Evolutionary conservation across 2,113 vertebrate genomes (phyloP).

Genomic region (Stigmatopora nigra): DNA sequence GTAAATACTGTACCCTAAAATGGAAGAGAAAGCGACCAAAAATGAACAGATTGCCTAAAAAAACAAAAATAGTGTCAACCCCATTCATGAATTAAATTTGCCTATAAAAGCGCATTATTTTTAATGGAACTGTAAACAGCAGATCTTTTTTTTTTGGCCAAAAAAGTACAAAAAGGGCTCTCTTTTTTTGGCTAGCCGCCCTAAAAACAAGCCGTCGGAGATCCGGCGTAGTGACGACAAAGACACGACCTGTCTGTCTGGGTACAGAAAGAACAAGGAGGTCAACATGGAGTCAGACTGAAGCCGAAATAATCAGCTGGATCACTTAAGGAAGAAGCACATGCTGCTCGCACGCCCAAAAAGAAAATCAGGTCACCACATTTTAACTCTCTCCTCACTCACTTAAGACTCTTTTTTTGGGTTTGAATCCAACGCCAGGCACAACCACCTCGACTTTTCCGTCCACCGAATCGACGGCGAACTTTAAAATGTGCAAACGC

Average conservation of each 20-base stretch:
- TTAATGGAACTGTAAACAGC: slow-evolving; percentile 2
- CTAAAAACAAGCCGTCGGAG: slow-evolving; percentile 25
- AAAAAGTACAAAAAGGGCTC: background rate
- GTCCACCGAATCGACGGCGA: background rate
- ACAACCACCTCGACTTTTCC: background rate
- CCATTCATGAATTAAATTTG: background rate
- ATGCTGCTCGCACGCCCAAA: slow-evolving; percentile 37
- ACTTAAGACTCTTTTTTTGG: background rate
- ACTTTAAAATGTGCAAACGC: background rate
- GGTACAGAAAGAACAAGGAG: slow-evolving; percentile 12
- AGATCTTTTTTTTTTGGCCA: background rate
- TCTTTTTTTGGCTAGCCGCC: slow-evolving; percentile 8
- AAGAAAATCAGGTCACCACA: slow-evolving; percentile 43
- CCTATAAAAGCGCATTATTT: background rate
- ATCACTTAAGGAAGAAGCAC: slow-evolving; percentile 44
- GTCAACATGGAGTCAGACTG: slow-evolving; percentile 27
- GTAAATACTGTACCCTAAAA: too few relatives aligned
- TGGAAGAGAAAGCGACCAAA: too few relatives aligned
- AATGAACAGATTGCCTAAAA: too few relatives aligned
- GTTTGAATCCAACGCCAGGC: background rate
- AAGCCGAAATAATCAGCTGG: slow-evolving; percentile 39
- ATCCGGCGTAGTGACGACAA: slow-evolving; percentile 25
- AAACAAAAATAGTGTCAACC: too few relatives aligned
- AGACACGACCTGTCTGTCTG: slow-evolving; percentile 41
- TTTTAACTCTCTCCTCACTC: slow-evolving; percentile 28